Percentiles rank a stretch among this genome's conserved stretches.
Conservation (phyloP, 2,113 vertebrate genomes). For the Lophochroa leadbeateri region DNA sequence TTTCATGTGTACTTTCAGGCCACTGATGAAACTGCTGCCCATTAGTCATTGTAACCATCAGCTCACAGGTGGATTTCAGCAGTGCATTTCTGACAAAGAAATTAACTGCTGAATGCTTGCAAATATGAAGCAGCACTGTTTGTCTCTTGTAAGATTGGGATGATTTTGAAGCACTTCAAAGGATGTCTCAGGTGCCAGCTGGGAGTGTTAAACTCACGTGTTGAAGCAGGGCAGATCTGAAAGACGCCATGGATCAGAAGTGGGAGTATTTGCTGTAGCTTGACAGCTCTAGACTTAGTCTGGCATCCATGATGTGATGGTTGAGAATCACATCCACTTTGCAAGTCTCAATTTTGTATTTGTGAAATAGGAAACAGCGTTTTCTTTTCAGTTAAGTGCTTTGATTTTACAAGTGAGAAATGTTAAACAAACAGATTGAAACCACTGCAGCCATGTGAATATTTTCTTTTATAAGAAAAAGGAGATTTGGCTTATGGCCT, state of each 20-base stretch:
- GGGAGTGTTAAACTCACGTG: accelerated
- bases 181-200: neutral
- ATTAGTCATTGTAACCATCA: neutral
- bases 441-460: constrained; percentile 15
- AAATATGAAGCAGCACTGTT: neutral
- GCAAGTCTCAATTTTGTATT: neutral
- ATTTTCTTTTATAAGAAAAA: neutral
- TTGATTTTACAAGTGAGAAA: constrained; percentile 34
- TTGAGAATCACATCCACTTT: neutral
- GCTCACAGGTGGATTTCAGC: neutral
- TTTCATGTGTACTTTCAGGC: neutral
- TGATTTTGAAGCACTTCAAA: neutral
- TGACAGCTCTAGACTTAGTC: neutral
- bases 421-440: constrained; percentile 46
- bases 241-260: neutral
- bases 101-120: neutral
- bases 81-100: neutral
- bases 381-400: constrained; percentile 6
- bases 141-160: neutral
- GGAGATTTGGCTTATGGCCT: constrained; percentile 18
- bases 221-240: neutral
- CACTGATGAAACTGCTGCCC: neutral
- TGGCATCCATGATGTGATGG: neutral
- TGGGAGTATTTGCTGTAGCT: neutral
- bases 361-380: neutral